Conservation (phyloP, 2,113 vertebrate genomes). For the Fukomys damarensis region DNA sequence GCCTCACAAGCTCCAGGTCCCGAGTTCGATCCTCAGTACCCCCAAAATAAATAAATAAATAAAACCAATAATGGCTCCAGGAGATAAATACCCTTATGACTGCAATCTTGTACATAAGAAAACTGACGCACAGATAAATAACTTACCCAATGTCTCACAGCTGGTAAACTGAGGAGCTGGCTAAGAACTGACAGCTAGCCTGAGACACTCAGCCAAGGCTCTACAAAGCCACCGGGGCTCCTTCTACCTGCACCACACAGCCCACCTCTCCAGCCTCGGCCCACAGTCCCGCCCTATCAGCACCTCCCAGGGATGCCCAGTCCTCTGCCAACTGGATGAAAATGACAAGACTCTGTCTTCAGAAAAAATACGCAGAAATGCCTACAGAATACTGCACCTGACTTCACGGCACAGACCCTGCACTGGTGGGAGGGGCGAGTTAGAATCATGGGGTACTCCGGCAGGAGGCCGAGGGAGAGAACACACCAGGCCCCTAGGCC, state of each 20-base stretch:
- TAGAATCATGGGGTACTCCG: background rate
- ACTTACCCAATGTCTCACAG: background rate
- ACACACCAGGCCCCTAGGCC: background rate
- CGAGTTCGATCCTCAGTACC: too few relatives aligned
- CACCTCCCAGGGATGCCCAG: background rate
- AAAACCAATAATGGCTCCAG: background rate
- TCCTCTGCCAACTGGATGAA: background rate
- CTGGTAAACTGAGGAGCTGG: background rate
- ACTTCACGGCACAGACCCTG: background rate
- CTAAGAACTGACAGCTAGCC: background rate
- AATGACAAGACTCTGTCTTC: background rate
- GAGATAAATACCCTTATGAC: background rate
- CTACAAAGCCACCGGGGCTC: background rate
- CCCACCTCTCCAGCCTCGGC: background rate
- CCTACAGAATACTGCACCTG: background rate
- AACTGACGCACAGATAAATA: background rate
- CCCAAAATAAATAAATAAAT: too few relatives aligned
- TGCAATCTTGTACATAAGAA: background rate
- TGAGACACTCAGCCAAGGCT: rapidly evolving
- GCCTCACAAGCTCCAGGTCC: too few relatives aligned
- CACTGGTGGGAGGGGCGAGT: background rate
- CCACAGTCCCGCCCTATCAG: background rate
- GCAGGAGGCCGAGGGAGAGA: background rate
- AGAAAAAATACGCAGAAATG: background rate
- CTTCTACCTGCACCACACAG: background rate